A percentile compares a stretch with the other conserved stretches of the same genome.
Evolutionary conservation across 2,113 vertebrate genomes (phyloP).

Genomic region (Panurus biarmicus): DNA sequence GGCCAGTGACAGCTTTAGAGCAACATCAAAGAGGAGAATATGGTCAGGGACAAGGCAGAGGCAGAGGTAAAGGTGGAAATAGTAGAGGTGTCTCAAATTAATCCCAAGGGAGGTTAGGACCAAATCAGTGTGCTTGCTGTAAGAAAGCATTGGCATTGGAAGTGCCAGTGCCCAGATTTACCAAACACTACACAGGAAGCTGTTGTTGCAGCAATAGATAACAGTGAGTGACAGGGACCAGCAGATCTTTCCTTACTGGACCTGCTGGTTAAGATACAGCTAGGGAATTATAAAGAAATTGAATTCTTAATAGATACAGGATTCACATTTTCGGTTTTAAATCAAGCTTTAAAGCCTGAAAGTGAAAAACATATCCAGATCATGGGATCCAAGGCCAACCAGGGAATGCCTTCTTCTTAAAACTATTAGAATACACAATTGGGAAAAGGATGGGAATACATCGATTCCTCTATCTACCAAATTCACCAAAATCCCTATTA

Average conservation of each 20-base stretch:
- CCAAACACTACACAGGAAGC: neutral
- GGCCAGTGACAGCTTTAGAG: neutral
- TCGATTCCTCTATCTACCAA: neutral
- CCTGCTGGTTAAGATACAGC: neutral
- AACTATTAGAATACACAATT: neutral
- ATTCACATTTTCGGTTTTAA: neutral
- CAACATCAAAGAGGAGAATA: neutral
- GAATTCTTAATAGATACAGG: neutral
- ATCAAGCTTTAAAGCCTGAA: neutral
- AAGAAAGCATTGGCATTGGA: neutral
- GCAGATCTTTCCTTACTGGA: neutral
- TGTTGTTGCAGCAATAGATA: neutral
- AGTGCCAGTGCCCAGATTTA: neutral
- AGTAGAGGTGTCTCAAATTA: too few relatives aligned
- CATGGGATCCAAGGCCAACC: neutral
- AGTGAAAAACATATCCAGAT: neutral
- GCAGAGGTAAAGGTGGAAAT: neutral
- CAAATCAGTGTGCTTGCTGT: neutral
- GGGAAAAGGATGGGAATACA: neutral
- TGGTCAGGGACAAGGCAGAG: neutral
- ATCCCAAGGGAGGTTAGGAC: neutral
- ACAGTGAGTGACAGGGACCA: neutral
- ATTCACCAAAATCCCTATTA: neutral
- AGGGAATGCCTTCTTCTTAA: neutral
- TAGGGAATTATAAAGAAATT: neutral